Conservation (phyloP, 2,888 invertebrate species). For the Micropterix aruncella region DNA sequence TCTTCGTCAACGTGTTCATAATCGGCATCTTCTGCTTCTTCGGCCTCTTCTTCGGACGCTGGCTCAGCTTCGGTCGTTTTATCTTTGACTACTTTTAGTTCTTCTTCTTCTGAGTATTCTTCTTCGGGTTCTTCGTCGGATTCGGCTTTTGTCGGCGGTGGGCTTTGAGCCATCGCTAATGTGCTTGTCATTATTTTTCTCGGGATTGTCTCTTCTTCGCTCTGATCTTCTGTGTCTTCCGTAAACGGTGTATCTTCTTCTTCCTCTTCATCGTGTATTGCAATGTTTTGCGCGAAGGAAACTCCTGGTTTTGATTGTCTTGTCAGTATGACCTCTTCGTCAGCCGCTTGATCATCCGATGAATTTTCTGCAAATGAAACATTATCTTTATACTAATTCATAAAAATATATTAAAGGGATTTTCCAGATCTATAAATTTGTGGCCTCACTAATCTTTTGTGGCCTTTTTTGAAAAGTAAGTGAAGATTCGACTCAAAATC, state of each 20-base stretch:
- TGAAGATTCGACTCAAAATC: no score
- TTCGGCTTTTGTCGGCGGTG: conserved; percentile 14
- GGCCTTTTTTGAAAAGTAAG: no score
- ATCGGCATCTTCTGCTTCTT: conserved; percentile 24
- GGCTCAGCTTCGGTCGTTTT: conserved; percentile 25
- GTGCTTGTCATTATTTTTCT: conserved; percentile 6
- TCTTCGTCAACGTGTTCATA: conserved; percentile 29
- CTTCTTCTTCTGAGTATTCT: conserved; percentile 20
- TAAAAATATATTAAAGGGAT: no score
- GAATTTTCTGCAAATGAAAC: no score
- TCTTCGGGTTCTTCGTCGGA: conserved; percentile 13
- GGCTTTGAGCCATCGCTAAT: conserved; percentile 11
- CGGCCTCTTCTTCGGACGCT: conserved; percentile 18
- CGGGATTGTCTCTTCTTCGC: conserved; percentile 16
- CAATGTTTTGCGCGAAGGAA: neutral
- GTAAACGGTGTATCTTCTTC: conserved; percentile 12
- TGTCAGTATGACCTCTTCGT: no score
- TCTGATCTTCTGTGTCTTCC: conserved; percentile 22
- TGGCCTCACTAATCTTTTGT: no score
- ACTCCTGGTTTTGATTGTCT: neutral
- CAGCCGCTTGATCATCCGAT: no score
- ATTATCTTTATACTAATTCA: no score
- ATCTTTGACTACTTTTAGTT: conserved; percentile 32
- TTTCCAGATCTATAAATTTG: no score
- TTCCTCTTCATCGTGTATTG: neutral